phyloP scores from a whole-genome alignment of 2,888 invertebrate species.

The Andrena haemorrhoa region DNA sequence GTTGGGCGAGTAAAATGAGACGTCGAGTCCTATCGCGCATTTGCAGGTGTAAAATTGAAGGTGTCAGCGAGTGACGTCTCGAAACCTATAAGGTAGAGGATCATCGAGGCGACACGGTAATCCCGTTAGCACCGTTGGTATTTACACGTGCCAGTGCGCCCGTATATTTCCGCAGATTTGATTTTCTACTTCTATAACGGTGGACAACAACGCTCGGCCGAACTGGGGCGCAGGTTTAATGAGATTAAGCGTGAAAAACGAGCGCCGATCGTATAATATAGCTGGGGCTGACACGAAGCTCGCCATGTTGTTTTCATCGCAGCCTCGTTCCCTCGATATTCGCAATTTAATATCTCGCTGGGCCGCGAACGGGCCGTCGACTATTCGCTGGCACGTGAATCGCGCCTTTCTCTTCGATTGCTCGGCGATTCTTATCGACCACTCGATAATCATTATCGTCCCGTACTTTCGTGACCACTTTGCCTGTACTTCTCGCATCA shows the following conservation, averaged over 20 bases:
- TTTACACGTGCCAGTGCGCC: conserved; percentile 46
- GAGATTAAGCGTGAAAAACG: conserved; percentile 70
- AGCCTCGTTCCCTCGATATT: conserved; percentile 46
- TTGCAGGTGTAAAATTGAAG: conserved; percentile 10
- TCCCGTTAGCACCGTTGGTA: conserved; percentile 56
- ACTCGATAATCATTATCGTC: not conserved
- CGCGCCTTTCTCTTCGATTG: not conserved
- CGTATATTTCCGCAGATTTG: conserved; percentile 64
- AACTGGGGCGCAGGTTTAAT: conserved; percentile 52
- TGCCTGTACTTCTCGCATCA: not conserved
- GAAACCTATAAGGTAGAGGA: conserved; percentile 55
- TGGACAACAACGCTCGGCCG: conserved; percentile 34
- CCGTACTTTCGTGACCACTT: not conserved
- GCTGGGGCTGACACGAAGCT: conserved; percentile 32
- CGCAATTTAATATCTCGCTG: conserved; percentile 64
- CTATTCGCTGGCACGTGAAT: not conserved
- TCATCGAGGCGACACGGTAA: conserved; percentile 60
- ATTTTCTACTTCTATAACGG: conserved; percentile 59
- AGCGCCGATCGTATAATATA: conserved; percentile 64
- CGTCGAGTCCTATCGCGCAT: not conserved
- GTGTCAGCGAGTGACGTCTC: conserved; percentile 11
- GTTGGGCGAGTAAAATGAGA: not conserved
- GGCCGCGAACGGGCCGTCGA: conserved; percentile 32
- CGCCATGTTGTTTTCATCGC: conserved; percentile 15
- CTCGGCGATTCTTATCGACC: not conserved